Conservation (phyloP, 1,140 invertebrate species). For the Pseudomyrmex concolor region DNA sequence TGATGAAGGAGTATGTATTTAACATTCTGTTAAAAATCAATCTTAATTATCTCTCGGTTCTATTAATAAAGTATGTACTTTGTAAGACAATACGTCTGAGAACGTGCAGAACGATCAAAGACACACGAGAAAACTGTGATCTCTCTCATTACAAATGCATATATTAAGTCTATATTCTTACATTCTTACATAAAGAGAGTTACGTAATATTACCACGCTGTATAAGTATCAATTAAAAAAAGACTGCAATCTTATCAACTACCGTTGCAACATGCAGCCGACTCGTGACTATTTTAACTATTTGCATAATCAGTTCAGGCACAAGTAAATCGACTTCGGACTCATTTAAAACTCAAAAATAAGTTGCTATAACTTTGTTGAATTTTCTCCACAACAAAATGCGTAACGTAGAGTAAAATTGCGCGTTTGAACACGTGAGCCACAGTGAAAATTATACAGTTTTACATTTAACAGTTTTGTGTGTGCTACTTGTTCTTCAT, state of each 20-base stretch:
- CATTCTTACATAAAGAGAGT: conserved; percentile 59
- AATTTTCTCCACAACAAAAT: background rate
- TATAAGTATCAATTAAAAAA: conserved; percentile 44
- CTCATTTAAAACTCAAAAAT: conserved; percentile 15
- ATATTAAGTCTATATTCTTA: conserved; percentile 25
- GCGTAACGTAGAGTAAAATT: background rate
- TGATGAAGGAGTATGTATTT: conserved; percentile 79
- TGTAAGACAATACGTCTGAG: background rate
- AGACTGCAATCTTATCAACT: conserved; percentile 62
- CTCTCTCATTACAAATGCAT: background rate
- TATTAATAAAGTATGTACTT: background rate
- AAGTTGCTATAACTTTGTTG: conserved; percentile 14
- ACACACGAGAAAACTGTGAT: background rate
- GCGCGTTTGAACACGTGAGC: too few species aligned
- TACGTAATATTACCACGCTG: conserved; percentile 59
- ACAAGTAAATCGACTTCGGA: background rate
- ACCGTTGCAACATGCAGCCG: conserved; percentile 59
- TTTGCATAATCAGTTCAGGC: conserved; percentile 70
- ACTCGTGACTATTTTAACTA: conserved; percentile 65
- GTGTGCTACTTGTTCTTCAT: background rate
- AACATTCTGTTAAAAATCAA: conserved; percentile 5
- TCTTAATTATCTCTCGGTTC: background rate
- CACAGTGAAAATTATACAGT: too few species aligned
- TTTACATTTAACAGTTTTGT: background rate
- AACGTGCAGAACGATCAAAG: background rate